A percentile compares a stretch with the other conserved stretches of the same genome.
phyloP scores from a whole-genome alignment of 37 sponge, comb jelly and placozoan genomes.

The Sycon ciliatum region DNA sequence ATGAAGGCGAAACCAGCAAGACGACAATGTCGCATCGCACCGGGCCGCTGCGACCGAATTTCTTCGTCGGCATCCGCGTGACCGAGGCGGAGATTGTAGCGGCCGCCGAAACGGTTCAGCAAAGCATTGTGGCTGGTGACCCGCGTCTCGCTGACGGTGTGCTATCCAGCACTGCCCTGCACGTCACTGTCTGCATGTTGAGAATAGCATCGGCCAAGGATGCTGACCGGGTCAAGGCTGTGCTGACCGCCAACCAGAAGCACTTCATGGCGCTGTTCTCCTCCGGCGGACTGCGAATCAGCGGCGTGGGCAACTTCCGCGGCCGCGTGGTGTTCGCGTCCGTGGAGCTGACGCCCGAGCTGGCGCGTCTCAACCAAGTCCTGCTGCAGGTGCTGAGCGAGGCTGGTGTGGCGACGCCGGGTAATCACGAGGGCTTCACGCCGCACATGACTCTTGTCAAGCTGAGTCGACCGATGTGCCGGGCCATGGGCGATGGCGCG shows the following conservation, averaged over 20 bases:
- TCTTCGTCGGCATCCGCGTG: conserved; percentile 66
- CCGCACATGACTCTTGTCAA: conserved; percentile 78
- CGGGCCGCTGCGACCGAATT: conserved; percentile 67
- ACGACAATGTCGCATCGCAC: too few species aligned
- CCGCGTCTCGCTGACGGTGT: conserved; percentile 56
- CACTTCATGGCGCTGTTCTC: conserved; percentile 52
- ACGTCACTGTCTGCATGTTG: conserved; percentile 74
- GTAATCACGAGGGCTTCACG: conserved; percentile 60
- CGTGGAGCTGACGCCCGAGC: conserved; percentile 37
- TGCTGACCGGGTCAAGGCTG: conserved; percentile 32
- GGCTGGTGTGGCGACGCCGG: conserved; percentile 71
- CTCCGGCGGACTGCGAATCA: conserved; percentile 25
- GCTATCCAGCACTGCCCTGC: conserved; percentile 50
- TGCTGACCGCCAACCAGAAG: conserved; percentile 32
- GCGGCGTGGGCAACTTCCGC: conserved; percentile 60
- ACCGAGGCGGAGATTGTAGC: conserved; percentile 32
- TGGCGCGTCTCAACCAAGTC: conserved; percentile 33
- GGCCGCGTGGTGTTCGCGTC: conserved; percentile 47
- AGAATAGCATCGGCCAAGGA: conserved; percentile 47
- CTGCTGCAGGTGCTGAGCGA: conserved; percentile 50
- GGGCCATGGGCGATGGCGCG: conserved; percentile 25
- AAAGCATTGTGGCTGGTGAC: conserved; percentile 22
- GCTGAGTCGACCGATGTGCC: conserved; percentile 60
- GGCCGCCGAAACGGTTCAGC: conserved; percentile 37
- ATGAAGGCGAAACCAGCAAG: conserved; percentile 27